Evolutionary conservation across 1,140 invertebrate species (phyloP).

Genomic region (Lordiphosa stackelbergi): DNA sequence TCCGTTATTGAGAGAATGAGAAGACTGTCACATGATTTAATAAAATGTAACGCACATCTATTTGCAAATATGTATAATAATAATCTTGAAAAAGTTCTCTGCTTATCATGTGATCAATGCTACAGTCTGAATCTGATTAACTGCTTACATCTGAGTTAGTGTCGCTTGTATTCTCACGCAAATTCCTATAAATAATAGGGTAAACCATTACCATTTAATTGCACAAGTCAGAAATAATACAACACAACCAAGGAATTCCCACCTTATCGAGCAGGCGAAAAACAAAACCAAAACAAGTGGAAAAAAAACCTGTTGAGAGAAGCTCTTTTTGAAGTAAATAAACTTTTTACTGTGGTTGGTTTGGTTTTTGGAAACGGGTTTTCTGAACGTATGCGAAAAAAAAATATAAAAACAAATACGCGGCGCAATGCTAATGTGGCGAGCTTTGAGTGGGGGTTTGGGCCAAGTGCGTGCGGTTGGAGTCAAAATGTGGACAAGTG

Average conservation of each 20-base stretch:
- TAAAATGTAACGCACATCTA: too few relatives aligned
- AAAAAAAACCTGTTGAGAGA: constrained; percentile 58
- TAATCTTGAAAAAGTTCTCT: too few relatives aligned
- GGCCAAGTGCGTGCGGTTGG: constrained; percentile 35
- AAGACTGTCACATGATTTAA: too few relatives aligned
- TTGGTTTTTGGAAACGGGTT: constrained; percentile 53
- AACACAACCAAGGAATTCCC: constrained; percentile 45
- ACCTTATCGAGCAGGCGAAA: constrained; percentile 19
- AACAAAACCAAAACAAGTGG: constrained; percentile 23
- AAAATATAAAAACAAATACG: constrained; percentile 23
- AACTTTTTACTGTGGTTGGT: constrained; percentile 37
- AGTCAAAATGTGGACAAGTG: constrained; percentile 1
- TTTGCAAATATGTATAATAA: too few relatives aligned
- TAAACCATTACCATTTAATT: constrained; percentile 50
- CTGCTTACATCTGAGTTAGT: too few relatives aligned
- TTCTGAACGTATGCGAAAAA: constrained; percentile 22
- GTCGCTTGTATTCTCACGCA: background rate
- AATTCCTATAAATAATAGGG: constrained; percentile 30
- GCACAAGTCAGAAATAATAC: constrained; percentile 15
- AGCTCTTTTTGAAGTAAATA: constrained; percentile 36
- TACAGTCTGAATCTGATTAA: too few relatives aligned
- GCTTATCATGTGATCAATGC: too few relatives aligned
- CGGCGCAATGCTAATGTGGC: constrained; percentile 31
- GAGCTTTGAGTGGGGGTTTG: constrained; percentile 14
- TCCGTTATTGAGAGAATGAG: too few relatives aligned